Evolutionary conservation across 1,140 invertebrate genomes (phyloP).

Genomic region (Cydia splendana): DNA sequence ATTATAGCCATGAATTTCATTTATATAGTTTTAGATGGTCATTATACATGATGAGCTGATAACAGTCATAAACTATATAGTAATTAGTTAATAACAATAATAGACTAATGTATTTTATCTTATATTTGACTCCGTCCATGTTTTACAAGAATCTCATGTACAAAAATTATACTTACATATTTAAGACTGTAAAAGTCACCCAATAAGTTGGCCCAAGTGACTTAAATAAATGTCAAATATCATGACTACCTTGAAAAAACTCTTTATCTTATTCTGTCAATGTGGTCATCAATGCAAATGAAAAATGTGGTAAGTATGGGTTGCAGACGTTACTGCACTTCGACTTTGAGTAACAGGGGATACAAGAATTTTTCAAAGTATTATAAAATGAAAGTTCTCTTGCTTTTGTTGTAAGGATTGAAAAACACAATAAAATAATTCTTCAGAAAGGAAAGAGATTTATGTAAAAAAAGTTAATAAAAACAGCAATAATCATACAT

Average conservation of each 20-base stretch:
- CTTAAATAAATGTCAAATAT: neutral
- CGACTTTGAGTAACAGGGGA: too few relatives aligned
- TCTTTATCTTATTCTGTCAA: neutral
- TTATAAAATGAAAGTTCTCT: too few relatives aligned
- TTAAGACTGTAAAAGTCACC: neutral
- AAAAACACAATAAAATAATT: too few relatives aligned
- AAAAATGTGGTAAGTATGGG: too few relatives aligned
- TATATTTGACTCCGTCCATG: conserved; percentile 20
- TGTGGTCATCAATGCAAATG: neutral
- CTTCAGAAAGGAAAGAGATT: too few relatives aligned
- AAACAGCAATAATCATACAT: too few relatives aligned
- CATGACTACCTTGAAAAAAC: too few relatives aligned
- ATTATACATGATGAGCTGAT: neutral
- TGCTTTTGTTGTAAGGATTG: too few relatives aligned
- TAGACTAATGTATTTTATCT: conserved; percentile 10
- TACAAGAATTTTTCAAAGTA: too few relatives aligned
- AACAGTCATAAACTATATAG: neutral
- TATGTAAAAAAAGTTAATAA: too few relatives aligned
- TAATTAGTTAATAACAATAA: conserved; percentile 7
- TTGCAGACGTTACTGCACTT: too few relatives aligned
- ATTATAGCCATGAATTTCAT: neutral
- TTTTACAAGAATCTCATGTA: conserved; percentile 27
- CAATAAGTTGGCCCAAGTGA: neutral
- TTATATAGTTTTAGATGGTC: neutral
- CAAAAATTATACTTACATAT: neutral